Evolutionary conservation across 2,797 vertebrate species (phyloP).

Genomic region (Kryptolebias ocellatus): DNA sequence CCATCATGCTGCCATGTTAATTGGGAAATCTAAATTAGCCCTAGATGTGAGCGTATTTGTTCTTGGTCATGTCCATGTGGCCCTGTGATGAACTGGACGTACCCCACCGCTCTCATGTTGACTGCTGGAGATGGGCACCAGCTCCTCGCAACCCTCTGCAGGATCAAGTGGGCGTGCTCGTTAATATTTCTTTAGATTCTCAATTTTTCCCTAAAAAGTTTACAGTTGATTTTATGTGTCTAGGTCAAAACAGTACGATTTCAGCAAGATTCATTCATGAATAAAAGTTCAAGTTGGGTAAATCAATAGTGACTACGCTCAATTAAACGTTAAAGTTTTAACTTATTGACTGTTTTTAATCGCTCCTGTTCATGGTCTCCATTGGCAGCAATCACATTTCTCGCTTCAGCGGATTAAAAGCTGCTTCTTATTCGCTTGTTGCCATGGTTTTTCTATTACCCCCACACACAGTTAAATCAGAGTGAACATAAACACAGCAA

Average conservation of each 20-base stretch:
- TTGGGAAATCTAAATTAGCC: too few relatives aligned
- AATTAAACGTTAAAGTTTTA: neutral
- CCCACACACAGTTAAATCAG: slow-evolving; percentile 2
- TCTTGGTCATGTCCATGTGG: too few relatives aligned
- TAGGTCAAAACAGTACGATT: neutral
- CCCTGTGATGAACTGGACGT: too few relatives aligned
- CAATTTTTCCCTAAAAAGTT: too few relatives aligned
- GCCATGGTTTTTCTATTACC: neutral
- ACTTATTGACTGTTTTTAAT: neutral
- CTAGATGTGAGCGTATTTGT: too few relatives aligned
- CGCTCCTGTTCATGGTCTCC: neutral
- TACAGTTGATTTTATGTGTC: too few relatives aligned
- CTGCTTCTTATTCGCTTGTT: slow-evolving; percentile 3
- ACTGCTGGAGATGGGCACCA: too few relatives aligned
- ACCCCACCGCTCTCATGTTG: too few relatives aligned
- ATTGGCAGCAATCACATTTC: neutral
- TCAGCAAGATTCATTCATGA: neutral
- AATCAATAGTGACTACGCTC: neutral
- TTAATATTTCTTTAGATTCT: too few relatives aligned
- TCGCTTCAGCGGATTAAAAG: slow-evolving; percentile 1
- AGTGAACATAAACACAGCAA: neutral
- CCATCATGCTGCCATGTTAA: too few relatives aligned
- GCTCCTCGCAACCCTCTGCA: too few relatives aligned
- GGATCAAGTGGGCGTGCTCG: too few relatives aligned
- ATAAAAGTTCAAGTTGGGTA: neutral